Conservation (phyloP, 2,113 vertebrate genomes). For the Carettochelys insculpta region DNA sequence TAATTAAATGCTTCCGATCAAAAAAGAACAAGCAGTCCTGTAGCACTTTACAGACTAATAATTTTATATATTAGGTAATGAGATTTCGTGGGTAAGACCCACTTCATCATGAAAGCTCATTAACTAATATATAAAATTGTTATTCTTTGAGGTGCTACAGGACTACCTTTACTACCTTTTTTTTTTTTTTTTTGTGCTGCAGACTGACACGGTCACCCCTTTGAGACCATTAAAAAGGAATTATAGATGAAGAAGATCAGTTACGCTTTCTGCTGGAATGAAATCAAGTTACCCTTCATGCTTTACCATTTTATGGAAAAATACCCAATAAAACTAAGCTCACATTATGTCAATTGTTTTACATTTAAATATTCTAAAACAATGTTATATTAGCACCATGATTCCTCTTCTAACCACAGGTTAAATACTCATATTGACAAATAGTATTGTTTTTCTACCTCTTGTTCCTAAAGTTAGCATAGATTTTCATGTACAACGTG, state of each 20-base stretch:
- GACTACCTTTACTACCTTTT: too few relatives aligned
- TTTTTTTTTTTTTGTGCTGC: too few relatives aligned
- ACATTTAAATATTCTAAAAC: slow-evolving; percentile 36
- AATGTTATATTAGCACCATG: slow-evolving; percentile 24
- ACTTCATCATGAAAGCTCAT: too few relatives aligned
- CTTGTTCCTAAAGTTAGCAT: slow-evolving; percentile 32
- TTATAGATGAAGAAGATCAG: slow-evolving; percentile 3
- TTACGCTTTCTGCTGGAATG: slow-evolving; percentile 37
- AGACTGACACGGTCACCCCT: too few relatives aligned
- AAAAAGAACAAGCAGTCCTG: too few relatives aligned
- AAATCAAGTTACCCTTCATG: slow-evolving; percentile 41
- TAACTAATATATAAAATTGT: too few relatives aligned
- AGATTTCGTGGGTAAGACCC: too few relatives aligned
- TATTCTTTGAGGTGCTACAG: too few relatives aligned
- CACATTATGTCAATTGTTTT: slow-evolving; percentile 9
- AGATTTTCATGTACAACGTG: slow-evolving; percentile 41
- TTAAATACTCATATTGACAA: slow-evolving; percentile 25
- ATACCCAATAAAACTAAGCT: slow-evolving; percentile 36
- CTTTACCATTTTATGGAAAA: slow-evolving; percentile 51
- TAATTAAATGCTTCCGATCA: too few relatives aligned
- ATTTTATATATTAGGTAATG: too few relatives aligned
- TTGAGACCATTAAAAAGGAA: neutral
- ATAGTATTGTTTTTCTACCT: slow-evolving; percentile 21
- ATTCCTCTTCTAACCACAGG: slow-evolving; percentile 7
- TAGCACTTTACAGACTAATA: too few relatives aligned